Evolutionary conservation across 2,113 vertebrate species (phyloP).

Genomic region (Petromus typicus): DNA sequence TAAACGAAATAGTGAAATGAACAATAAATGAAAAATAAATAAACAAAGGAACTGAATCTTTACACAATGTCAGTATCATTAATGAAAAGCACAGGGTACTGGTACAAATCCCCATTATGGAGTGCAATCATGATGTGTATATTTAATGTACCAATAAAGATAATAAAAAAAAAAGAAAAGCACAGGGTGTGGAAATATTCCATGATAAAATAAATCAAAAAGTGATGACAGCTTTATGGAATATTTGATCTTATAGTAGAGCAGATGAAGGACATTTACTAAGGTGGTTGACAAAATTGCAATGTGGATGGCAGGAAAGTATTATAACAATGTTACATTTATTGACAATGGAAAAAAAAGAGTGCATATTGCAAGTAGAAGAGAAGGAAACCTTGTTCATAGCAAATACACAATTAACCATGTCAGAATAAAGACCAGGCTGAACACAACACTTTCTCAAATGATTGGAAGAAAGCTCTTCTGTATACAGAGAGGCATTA

Average conservation of each 20-base stretch:
- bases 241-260: not conserved
- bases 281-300: not conserved
- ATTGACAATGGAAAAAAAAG: not conserved
- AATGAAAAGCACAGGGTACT: not conserved
- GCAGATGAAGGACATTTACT: not conserved
- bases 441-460: not conserved
- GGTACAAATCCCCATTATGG: too few relatives aligned
- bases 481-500: not conserved
- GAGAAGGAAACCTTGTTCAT: not conserved
- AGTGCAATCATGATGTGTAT: too few relatives aligned
- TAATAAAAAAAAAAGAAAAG: too few relatives aligned
- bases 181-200: not conserved
- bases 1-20: too few relatives aligned
- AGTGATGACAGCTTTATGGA: not conserved
- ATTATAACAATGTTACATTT: not conserved
- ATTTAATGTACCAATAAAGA: too few relatives aligned
- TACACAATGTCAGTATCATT: not conserved
- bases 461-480: not conserved
- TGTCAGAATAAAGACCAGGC: not conserved
- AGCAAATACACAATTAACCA: not conserved
- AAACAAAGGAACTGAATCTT: not conserved
- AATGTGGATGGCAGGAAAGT: not conserved
- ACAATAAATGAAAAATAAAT: conserved; percentile 2
- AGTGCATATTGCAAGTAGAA: not conserved
- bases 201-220: not conserved